Conservation (phyloP, 2,797 vertebrate species). For the Thaleichthys pacificus region DNA sequence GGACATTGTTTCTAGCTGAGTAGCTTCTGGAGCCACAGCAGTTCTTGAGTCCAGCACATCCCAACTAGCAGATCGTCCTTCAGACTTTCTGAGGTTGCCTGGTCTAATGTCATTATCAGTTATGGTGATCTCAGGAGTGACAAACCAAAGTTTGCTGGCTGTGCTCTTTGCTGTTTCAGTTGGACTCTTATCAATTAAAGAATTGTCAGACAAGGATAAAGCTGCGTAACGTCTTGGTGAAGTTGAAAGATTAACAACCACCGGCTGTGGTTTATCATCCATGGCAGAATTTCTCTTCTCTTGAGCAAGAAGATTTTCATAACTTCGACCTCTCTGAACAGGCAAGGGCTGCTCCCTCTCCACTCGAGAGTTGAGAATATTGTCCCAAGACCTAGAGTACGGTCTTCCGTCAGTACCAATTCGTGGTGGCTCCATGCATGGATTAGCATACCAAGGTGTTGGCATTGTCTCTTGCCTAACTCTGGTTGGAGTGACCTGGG, state of each 20-base stretch:
- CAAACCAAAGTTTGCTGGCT: slow-evolving; percentile 86
- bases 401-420: slow-evolving; percentile 83
- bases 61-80: slow-evolving; percentile 82
- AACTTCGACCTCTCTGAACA: slow-evolving; percentile 89
- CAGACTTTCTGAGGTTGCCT: slow-evolving; percentile 69
- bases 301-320: slow-evolving; percentile 88
- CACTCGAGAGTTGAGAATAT: slow-evolving; percentile 84
- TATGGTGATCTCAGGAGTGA: slow-evolving; percentile 97
- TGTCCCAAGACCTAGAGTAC: slow-evolving; percentile 96
- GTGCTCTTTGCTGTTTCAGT: slow-evolving; percentile 72
- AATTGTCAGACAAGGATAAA: slow-evolving; percentile 94
- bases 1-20: slow-evolving; percentile 57
- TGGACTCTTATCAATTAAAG: slow-evolving; percentile 88
- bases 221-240: slow-evolving; percentile 96
- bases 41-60: slow-evolving; percentile 80
- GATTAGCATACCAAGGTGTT: slow-evolving; percentile 85
- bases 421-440: slow-evolving; percentile 80
- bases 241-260: slow-evolving; percentile 95
- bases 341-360: slow-evolving; percentile 83
- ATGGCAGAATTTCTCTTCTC: slow-evolving; percentile 76
- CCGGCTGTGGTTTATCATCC: slow-evolving; percentile 83
- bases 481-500: slow-evolving; percentile 79
- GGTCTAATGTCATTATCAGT: slow-evolving; percentile 92
- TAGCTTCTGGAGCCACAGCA: slow-evolving; percentile 50
- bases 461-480: slow-evolving; percentile 74